Base-by-base conservation (phyloP, 2,797 vertebrate species). In the Crenichthys baileyi region DNA sequence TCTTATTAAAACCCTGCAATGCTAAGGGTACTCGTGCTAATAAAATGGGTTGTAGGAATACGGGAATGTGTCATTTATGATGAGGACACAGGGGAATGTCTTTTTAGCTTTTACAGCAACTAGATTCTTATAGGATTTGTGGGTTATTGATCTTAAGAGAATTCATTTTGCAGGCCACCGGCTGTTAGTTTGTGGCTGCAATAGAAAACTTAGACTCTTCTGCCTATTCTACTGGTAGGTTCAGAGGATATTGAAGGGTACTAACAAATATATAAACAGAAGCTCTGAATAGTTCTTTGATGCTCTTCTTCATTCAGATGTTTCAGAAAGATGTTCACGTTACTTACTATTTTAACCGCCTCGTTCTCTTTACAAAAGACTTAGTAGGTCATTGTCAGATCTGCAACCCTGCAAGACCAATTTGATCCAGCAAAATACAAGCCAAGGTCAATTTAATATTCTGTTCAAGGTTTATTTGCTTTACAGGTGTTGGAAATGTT, bases 1-100 rank as follows among this genome's bases (percentile, higher is more conserved):
- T 61, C 24, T 20, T 48, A 61, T 61, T 61, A 75, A 61, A 61
- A 75, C 41, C 48, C 41, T 74, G 41, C 24, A 18, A 61, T 48
- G 58, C 41, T 61, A 61, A 61, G 44, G 48, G 58, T 61, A 29
- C 41, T 31, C 11, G 20, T 72, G 50, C 50, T 53, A 72, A 72
- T 72, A 53, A 26, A 61, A 51, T 20, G 3, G 50, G 16, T 18
- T 29, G 24, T 46, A 24, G 20, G 24, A 20, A 60, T 44, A 58
- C 18, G 36, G 16, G 22, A 39, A 58, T 58, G 20, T 41, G 31
- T 73, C 26, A 29, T 61, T 60, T 61, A 60, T 11, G 29, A 16
- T 7, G 4, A 29, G 39, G 56, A 60, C 39, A 46, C 39, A 44
- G 72, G 55, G 55, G 55, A 20, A 60, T 22, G 39, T 60, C 7